Evolutionary conservation across 2,113 vertebrate species (phyloP), one percentile per base, ranked within the genome.

Genomic region (Rhineura floridana): DNA sequence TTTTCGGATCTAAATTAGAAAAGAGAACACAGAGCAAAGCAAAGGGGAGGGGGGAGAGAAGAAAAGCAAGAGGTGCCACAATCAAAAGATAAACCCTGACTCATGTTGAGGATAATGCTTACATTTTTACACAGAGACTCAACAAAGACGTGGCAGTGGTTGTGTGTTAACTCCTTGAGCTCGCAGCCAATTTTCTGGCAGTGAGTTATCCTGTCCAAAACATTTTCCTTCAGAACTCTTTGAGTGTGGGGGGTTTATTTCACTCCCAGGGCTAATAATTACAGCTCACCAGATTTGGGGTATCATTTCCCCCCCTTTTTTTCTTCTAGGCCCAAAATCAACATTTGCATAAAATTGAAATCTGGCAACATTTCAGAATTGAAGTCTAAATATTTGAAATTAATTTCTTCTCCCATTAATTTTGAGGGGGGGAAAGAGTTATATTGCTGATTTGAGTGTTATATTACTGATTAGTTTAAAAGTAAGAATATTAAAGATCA

Each of bases 1-100:
- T n/a, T 91, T 48, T 81, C 83, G 69, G 21, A 65, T 81, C 81
- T 80, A 87, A 19, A 91, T 65, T 4, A 93, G 90, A 48, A 59
- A 83, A 28, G 86, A 92, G 85, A 85, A 4, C 48, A 1, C 0
- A 6, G 63, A 69, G 88, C 33, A 0, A 39, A 87, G 79, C 76
- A 48, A 17, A 89, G 6, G 52, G 0, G 59, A 39, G 17, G 21
- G 19, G 42, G 0, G 63, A 39, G 77, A 62, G n/a, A 85, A 73
- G n/a, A 42, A 81, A 81, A 82, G 75, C 82, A 75, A 62, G 50
- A 86, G 83, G 80, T 84, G 90, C 76, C 42, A 1, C 48, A 84
- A 87, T 88, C 65, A 44, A 87, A 44, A 87, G 86, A 30, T 1
- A 33, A 39, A 59, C 55, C 46, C 84, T 90, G 92, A 91, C 84